A percentile compares a stretch with the other conserved stretches of the same genome.
These are phyloP conservation scores for Solenodon paradoxus DNA, from an alignment of 2,113 vertebrate genomes.

Conservation along the genomic window DNA sequence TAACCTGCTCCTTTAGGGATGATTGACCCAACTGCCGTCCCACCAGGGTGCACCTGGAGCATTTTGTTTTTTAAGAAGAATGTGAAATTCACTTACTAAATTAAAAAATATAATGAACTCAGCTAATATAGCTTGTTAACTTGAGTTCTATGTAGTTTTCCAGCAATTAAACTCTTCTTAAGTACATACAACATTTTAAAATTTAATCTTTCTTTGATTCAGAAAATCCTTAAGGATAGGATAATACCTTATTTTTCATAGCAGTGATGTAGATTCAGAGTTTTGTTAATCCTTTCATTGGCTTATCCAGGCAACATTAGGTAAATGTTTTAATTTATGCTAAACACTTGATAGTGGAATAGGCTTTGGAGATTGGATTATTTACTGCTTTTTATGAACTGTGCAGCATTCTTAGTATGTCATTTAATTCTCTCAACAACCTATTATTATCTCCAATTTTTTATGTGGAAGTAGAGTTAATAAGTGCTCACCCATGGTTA, in stretches of 20 bases:
- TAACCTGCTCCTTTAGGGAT: too few relatives aligned
- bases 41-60: not conserved
- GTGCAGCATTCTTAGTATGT: not conserved
- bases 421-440: not conserved
- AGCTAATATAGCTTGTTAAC: not conserved
- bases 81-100: not conserved
- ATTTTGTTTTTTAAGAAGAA: not conserved
- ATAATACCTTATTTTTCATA: not conserved
- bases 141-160: not conserved
- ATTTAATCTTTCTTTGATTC: not conserved
- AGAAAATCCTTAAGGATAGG: not conserved
- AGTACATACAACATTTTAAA: not conserved
- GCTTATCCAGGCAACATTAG: not conserved
- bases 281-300: not conserved
- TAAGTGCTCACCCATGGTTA: not conserved
- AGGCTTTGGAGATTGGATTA: not conserved
- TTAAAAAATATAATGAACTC: not conserved
- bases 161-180: conserved; percentile 1
- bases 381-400: not conserved
- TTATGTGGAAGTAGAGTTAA: not conserved
- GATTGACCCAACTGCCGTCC: too few relatives aligned
- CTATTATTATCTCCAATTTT: not conserved
- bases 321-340: not conserved
- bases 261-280: not conserved
- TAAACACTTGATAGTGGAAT: not conserved